Conservation (phyloP, 2,888 invertebrate genomes). For the Cantharis rustica region DNA sequence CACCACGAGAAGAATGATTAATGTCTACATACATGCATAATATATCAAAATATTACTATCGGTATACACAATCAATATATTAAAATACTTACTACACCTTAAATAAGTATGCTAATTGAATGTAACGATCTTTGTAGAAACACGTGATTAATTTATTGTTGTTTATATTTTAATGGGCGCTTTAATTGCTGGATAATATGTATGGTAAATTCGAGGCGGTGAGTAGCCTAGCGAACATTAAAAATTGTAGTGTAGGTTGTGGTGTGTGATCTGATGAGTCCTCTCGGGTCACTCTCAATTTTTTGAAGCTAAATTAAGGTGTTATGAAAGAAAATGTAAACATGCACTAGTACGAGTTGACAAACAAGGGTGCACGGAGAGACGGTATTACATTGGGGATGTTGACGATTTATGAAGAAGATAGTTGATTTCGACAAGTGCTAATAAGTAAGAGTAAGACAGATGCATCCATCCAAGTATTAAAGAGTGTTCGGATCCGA, state of each 20-base stretch:
- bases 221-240: background rate
- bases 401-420: conserved; percentile 53
- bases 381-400: conserved; percentile 42
- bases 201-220: background rate
- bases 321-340: conserved; percentile 36
- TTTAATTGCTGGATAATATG: background rate
- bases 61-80: background rate
- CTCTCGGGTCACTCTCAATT: background rate
- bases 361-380: conserved; percentile 32
- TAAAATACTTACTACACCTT: background rate
- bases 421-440: conserved; percentile 38
- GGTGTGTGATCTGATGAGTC: background rate
- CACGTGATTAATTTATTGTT: background rate
- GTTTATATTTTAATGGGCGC: background rate
- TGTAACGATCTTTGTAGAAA: background rate
- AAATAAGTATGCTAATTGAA: no score
- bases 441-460: conserved; percentile 45
- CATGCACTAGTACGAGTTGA: conserved; percentile 35
- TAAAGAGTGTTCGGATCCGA: conserved; percentile 52
- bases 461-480: conserved; percentile 52
- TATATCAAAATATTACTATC: background rate
- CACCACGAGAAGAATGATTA: background rate
- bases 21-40: background rate
- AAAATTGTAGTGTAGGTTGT: background rate
- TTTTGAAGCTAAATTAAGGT: conserved; percentile 4